Evolutionary conservation across 2,113 vertebrate genomes (phyloP), one percentile per base, ranked within the genome.

Genomic region (Chaetops frenatus): DNA sequence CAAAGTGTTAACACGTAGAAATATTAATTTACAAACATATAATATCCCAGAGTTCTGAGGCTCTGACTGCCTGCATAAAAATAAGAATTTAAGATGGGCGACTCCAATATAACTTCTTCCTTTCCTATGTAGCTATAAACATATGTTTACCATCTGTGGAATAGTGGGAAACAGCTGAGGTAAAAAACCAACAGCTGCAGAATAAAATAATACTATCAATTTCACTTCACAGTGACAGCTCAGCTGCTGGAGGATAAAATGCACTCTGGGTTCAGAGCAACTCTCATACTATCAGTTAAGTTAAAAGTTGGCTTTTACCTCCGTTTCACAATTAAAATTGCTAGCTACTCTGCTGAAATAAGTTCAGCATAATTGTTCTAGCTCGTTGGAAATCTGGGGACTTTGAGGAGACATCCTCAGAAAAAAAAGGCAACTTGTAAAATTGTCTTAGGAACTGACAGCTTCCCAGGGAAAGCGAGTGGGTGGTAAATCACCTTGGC

Each of bases 61-160:
- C 67, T 96, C 79, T 87, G 81, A 60, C 92, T 97, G 96, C 91
- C 92, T 94, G 70, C 91, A 95, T 90, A 96, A 97, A 97, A 97
- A 90, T 66, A 90, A 97, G 94, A 90, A 96, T 93, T 96, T 91
- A 94, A 90, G 92, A 94, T 3, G 4, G 82, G 89, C 3, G 2
- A 97, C 96, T 95, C 81, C 81, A 94, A 71, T 64, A 66, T 24
- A 91, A 96, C 81, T 97, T 85, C 60, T 62, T 82, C 88, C 90
- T 95, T 90, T 33, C 47, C 93, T 92, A 23, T 66, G 73, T 57
- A 95, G 90, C 95, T 85, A 97, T 97, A 97, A 98, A 97, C 98
- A 98, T 98, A 98, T 98, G 98, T 96, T 98, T 97, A 92, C 97
- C 98, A 98, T 98, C 98, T 98, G 98, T 79, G 71, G 96, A 95